Base-by-base conservation (phyloP, 2,888 invertebrate species). In the Masnerella sp. region DNA sequence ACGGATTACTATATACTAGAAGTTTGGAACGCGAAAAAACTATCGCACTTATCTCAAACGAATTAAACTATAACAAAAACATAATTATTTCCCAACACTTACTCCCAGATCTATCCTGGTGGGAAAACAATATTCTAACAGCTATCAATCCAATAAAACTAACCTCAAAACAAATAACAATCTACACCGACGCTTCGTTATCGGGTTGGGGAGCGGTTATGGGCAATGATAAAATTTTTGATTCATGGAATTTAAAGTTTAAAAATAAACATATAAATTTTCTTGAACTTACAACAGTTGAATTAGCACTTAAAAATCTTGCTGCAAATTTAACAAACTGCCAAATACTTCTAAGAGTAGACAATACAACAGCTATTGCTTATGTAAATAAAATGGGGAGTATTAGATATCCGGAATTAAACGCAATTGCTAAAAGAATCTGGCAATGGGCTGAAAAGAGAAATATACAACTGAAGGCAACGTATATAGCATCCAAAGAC, bases 401-500 rank as follows among this genome's bases (percentile, higher is more conserved):
- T 8, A 18, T 49, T n/a, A 34, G 18, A 20, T 32, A 18, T n/a
- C 18, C 2, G 7, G 18, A 49, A 18, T 2, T 49, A 8, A 49
- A 49, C 4, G 7, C n/a, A 1, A 8, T 49, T 8, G 49, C 49
- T 7, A 14, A 34, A 8, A 32, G 76, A 56, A 80, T 83, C 34
- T 73, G 69, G 72, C 70, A 77, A 18, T 75, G 72, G 72, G 67
- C 64, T 14, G 69, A 76, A 25, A 9, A 25, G 2, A 59, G 65
- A 34, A 32, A 67, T 9, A 45, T 77, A 7, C 3, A 83, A 82
- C 9, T 49, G 7, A 4, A n/a, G 0, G 49, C 49, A 2, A 34
- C 49, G 1, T 84, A 84, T 42, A 75, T 84, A 2, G 78, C 78
- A n/a, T 80, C 82, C 1, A 74, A 77, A 56, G 76, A 80, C 7